These are phyloP conservation scores for Magallana angulata DNA, from an alignment of 1,140 invertebrate genomes.

Conservation along the genomic window DNA sequence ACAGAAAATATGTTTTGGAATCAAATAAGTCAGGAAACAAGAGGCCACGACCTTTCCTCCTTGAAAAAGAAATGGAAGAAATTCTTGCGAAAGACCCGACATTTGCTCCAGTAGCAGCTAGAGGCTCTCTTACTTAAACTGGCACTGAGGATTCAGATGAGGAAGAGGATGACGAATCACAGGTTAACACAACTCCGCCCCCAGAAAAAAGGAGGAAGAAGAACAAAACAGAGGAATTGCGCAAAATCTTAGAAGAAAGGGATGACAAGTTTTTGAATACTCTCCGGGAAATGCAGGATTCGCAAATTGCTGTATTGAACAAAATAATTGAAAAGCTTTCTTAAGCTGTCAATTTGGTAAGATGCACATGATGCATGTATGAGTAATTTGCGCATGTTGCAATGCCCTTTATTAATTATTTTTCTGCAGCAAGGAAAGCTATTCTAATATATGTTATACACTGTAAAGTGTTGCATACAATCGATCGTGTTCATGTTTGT, in stretches of 20 bases:
- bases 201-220: background rate
- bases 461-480: background rate
- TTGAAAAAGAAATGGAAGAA: too few species aligned
- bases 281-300: too few species aligned
- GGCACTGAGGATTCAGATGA: background rate
- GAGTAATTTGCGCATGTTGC: background rate
- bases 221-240: too few species aligned
- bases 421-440: background rate
- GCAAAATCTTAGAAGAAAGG: too few species aligned
- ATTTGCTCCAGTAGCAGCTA: too few species aligned
- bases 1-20: background rate
- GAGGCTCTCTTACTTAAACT: background rate
- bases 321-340: constrained; percentile 19
- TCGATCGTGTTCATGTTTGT: background rate
- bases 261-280: too few species aligned
- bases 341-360: background rate
- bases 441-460: background rate
- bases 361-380: background rate
- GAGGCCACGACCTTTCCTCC: too few species aligned
- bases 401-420: background rate
- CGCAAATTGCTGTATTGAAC: too few species aligned
- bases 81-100: too few species aligned
- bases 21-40: too few species aligned
- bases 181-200: background rate
- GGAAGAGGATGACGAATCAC: background rate